Evolutionary conservation across 2,113 vertebrate species (phyloP).

Genomic region (Oreochromis niloticus): DNA sequence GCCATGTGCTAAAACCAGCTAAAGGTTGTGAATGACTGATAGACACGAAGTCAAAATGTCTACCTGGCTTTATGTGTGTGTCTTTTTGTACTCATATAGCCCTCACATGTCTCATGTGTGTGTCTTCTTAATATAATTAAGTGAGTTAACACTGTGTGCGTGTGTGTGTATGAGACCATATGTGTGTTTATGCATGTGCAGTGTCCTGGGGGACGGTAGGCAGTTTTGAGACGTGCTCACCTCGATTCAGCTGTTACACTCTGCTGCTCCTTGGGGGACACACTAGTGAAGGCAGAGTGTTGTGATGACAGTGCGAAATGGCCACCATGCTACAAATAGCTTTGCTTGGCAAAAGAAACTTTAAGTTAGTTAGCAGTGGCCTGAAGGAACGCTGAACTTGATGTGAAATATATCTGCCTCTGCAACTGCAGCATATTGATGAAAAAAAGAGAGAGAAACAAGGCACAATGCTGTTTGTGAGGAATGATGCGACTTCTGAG

Average conservation of each 20-base stretch:
- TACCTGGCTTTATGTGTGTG: neutral
- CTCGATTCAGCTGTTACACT: slow-evolving; percentile 29
- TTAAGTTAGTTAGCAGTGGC: neutral
- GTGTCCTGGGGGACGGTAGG: neutral
- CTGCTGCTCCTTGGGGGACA: slow-evolving; percentile 6
- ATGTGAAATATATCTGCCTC: neutral
- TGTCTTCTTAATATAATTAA: neutral
- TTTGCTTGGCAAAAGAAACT: slow-evolving; percentile 31
- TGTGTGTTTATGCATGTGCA: neutral
- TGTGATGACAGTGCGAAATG: slow-evolving; percentile 24
- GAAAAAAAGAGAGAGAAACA: neutral
- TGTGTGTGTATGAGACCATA: neutral
- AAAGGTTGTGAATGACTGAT: slow-evolving; percentile 4
- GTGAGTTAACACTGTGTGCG: neutral
- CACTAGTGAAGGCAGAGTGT: neutral
- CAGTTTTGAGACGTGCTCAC: neutral
- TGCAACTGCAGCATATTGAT: neutral
- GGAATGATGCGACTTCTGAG: neutral
- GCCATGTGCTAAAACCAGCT: neutral
- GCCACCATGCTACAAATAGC: slow-evolving; percentile 7
- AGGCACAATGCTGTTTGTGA: neutral
- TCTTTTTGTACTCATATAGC: neutral
- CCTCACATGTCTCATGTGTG: neutral
- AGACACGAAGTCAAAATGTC: neutral
- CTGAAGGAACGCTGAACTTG: slow-evolving; percentile 6